A percentile compares a stretch with the other conserved stretches of the same genome.
Evolutionary conservation across 2,888 invertebrate genomes (phyloP).

Genomic region (Drosophila nigritarsus): DNA sequence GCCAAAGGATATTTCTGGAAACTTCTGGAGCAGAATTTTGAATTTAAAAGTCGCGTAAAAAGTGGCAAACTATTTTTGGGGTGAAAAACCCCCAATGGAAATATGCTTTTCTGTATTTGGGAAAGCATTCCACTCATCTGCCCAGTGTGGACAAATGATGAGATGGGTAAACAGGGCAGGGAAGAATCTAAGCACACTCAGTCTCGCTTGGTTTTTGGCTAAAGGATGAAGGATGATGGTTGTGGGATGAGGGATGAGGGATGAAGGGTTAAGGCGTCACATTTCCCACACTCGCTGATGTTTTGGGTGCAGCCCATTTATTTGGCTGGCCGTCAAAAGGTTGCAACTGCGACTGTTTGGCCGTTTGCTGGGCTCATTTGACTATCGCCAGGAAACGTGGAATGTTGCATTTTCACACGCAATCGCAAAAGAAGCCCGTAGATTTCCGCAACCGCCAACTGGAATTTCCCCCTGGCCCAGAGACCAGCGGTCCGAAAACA

Average conservation of each 20-base stretch:
- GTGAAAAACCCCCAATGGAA: neutral
- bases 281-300: slow-evolving; percentile 50
- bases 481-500: slow-evolving; percentile 1
- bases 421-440: slow-evolving; percentile 41
- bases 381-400: slow-evolving; percentile 40
- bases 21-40: neutral
- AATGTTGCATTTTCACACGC: slow-evolving; percentile 75
- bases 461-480: slow-evolving; percentile 42
- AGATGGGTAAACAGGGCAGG: slow-evolving; percentile 10
- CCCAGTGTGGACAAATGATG: slow-evolving; percentile 5
- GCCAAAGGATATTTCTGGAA: neutral
- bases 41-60: neutral
- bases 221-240: slow-evolving; percentile 15
- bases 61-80: neutral
- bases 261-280: slow-evolving; percentile 38
- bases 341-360: slow-evolving; percentile 36
- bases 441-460: slow-evolving; percentile 39
- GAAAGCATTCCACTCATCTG: neutral
- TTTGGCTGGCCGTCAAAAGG: slow-evolving; percentile 43
- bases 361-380: slow-evolving; percentile 38
- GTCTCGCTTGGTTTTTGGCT: neutral
- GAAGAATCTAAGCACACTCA: neutral
- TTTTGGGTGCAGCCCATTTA: slow-evolving; percentile 38
- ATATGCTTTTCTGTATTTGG: too few relatives aligned
- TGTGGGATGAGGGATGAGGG: neutral